phyloP scores from a whole-genome alignment of 1,140 invertebrate genomes.

The Heliconius hewitsoni region DNA sequence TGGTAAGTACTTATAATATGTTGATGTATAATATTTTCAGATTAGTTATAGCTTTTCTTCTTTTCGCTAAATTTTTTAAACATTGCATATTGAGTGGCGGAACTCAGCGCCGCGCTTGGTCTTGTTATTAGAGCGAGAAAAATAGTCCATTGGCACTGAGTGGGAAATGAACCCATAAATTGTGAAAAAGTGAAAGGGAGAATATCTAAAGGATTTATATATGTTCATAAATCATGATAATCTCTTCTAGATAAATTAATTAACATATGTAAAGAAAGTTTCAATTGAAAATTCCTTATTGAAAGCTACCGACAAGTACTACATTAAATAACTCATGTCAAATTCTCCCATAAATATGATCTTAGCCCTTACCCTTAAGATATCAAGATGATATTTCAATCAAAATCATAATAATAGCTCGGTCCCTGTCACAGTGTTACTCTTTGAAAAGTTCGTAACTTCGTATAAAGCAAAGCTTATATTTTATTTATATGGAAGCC shows the following conservation, averaged over 20 bases:
- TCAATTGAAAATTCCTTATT: not conserved
- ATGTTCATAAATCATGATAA: not conserved
- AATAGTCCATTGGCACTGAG: no score
- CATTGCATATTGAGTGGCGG: no score
- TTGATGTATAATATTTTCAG: not conserved
- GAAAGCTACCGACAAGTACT: not conserved
- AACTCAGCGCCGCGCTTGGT: no score
- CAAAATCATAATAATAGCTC: not conserved
- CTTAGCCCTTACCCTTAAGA: not conserved
- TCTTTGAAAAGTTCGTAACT: not conserved
- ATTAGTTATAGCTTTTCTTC: not conserved
- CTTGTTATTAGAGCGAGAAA: no score
- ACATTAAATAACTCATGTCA: not conserved
- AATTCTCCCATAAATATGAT: not conserved
- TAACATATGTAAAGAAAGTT: not conserved
- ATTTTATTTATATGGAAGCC: slow-evolving; percentile 9
- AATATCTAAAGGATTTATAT: not conserved
- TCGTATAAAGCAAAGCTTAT: not conserved
- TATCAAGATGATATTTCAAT: slow-evolving; percentile 2
- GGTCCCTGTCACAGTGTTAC: not conserved
- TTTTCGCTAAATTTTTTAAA: no score
- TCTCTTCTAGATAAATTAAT: not conserved
- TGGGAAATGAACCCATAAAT: no score
- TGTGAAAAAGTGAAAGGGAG: no score
- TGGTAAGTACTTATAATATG: not conserved